Base-by-base conservation (phyloP, 2,888 invertebrate genomes). In the Cheilosia grossa region DNA sequence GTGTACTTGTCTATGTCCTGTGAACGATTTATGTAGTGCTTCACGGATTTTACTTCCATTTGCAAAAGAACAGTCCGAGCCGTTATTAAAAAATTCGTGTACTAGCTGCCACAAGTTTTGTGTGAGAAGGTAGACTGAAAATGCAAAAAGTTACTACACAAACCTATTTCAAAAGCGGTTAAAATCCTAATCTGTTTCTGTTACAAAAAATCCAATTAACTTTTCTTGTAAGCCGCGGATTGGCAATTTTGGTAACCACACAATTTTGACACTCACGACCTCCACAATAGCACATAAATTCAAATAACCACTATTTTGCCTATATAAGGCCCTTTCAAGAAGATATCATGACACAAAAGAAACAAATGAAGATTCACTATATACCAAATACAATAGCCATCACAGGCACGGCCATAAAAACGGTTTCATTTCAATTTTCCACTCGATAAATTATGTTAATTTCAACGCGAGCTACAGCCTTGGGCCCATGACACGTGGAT, bases 391-490 rank as follows among this genome's bases (percentile, higher is more conserved):
- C 27, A 27, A 7, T 1, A 27, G 27, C 6, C 1, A 27, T 27
- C 7, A 1, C 6, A 6, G 13, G 7, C 24, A 19, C 51, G 13
- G 5, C 15, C 21, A 51, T 13, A 51, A 63, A 53, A 56, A 53
- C 47, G 27, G 47, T 64, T 64, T 56, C 74, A 58, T 58, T 63
- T 47, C 74, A 80, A 80, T 83, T 80, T 83, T 83, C 80, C 83
- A 70, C 69, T 66, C 74, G 74, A 83, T 83, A 80, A 83, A 83
- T 83, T 83, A 80, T 80, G 74, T 53, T 21, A 80, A 74, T 80
- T 59, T 53, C 51, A 74, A 47, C 61, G 27, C 33, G 59, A 73
- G 61, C 37, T 42, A 15, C 58, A 83, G 56, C 80, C 83, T 83
- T 83, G 83, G 69, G 70, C 70, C 40, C 64, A 15, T 63, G 53